These are phyloP conservation scores for Neodiprion pinetum DNA, from an alignment of 1,140 invertebrate species.

Conservation along the genomic window DNA sequence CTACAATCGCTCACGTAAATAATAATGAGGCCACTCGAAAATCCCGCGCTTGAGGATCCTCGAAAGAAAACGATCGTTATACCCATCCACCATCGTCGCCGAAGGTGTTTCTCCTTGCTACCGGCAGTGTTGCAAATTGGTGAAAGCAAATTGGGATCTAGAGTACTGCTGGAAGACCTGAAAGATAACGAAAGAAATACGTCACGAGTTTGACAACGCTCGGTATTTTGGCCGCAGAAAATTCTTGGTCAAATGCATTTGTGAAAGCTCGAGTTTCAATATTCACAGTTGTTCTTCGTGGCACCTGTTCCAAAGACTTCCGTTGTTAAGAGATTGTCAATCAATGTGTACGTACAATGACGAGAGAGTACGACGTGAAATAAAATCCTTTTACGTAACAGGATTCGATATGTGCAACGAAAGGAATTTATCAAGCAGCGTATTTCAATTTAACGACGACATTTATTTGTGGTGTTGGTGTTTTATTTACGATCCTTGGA, in stretches of 20 bases:
- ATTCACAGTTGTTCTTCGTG: not conserved
- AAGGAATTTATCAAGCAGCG: not conserved
- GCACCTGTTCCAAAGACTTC: not conserved
- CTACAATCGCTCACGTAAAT: not conserved
- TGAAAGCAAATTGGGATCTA: too few relatives aligned
- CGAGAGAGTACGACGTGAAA: not conserved
- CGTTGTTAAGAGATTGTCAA: not conserved
- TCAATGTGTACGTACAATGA: not conserved
- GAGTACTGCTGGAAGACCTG: too few relatives aligned
- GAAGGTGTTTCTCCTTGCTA: not conserved
- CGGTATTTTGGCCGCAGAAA: too few relatives aligned
- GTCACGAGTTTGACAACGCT: too few relatives aligned
- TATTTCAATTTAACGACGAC: constrained; percentile 4
- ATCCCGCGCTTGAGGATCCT: not conserved
- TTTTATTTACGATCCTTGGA: not conserved
- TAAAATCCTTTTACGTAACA: not conserved
- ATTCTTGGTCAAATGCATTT: too few relatives aligned
- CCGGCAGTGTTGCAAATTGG: too few relatives aligned
- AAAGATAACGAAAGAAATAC: too few relatives aligned
- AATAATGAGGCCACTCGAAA: not conserved
- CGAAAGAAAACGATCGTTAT: not conserved
- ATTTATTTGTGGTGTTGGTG: not conserved
- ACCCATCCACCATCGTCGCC: not conserved
- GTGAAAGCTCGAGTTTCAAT: not conserved
- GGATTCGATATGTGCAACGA: not conserved